These are phyloP conservation scores for Melanotus villosus DNA, from an alignment of 2,888 invertebrate genomes.

Conservation along the genomic window DNA sequence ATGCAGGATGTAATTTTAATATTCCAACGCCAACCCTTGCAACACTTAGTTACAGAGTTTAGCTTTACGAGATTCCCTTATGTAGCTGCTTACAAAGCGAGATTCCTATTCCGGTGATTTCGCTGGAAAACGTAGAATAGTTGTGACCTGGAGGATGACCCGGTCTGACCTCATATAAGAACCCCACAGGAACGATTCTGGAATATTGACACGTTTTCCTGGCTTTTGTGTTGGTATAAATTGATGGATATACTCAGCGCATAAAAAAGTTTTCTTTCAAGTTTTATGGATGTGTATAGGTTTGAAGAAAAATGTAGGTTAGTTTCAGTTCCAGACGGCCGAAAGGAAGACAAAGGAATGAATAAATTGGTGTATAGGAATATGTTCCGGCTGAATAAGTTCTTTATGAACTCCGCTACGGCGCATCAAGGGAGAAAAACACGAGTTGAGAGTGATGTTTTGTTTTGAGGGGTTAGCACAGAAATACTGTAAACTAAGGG, in stretches of 20 bases:
- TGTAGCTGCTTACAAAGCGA: not conserved
- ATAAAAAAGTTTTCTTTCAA: slow-evolving; percentile 21
- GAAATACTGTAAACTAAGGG: no score
- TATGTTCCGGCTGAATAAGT: slow-evolving; percentile 17
- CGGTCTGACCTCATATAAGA: slow-evolving; percentile 8
- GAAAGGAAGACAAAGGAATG: slow-evolving; percentile 8
- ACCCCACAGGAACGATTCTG: not conserved
- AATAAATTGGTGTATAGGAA: slow-evolving; percentile 17
- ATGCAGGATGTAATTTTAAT: not conserved
- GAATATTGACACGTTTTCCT: slow-evolving; percentile 17
- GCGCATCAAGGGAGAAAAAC: not conserved
- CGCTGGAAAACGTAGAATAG: not conserved
- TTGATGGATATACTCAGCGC: slow-evolving; percentile 5
- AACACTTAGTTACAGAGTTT: not conserved
- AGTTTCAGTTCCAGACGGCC: not conserved
- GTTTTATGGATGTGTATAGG: not conserved
- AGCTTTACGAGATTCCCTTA: slow-evolving; percentile 7
- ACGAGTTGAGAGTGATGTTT: not conserved
- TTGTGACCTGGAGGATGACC: slow-evolving; percentile 15
- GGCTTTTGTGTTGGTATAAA: not conserved
- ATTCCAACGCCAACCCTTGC: no score
- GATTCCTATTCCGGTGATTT: not conserved
- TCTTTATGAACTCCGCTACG: slow-evolving; percentile 6
- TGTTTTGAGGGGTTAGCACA: not conserved
- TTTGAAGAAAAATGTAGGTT: not conserved